phyloP scores from a whole-genome alignment of 2,797 vertebrate genomes.

The Discoglossus pictus region DNA sequence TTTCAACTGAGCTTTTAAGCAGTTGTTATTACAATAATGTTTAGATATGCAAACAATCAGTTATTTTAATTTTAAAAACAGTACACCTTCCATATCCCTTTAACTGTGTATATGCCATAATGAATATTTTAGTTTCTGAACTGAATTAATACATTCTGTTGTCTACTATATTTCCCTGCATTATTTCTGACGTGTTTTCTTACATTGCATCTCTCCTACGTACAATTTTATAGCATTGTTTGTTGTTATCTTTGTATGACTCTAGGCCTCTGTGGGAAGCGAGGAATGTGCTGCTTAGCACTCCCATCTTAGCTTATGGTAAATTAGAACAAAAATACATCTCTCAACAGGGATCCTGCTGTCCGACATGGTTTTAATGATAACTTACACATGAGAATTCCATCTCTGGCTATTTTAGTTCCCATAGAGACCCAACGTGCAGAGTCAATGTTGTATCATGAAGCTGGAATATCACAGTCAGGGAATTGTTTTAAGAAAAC shows the following conservation, averaged over 20 bases:
- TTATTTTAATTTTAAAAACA: no score
- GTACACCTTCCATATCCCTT: no score
- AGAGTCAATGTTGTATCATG: conserved; percentile 55
- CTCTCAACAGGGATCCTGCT: conserved; percentile 59
- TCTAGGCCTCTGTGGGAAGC: background rate
- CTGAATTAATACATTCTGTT: no score
- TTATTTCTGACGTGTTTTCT: no score
- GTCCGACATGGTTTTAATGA: conserved; percentile 59
- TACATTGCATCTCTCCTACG: no score
- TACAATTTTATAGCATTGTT: conserved; percentile 6
- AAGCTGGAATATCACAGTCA: conserved; percentile 59
- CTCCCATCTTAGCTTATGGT: conserved; percentile 51
- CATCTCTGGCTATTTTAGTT: conserved; percentile 65
- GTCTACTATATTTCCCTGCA: no score
- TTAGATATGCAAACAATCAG: no score
- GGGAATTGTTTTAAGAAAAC: conserved; percentile 54
- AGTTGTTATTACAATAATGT: no score
- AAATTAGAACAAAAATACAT: conserved; percentile 51
- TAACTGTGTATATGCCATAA: no score
- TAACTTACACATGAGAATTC: conserved; percentile 60
- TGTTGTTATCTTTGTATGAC: background rate
- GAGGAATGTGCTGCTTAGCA: conserved; percentile 9
- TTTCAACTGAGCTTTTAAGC: no score
- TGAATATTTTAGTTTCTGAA: no score
- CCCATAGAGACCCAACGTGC: conserved; percentile 67